Percentiles rank a stretch among this genome's conserved stretches.
Conservation (phyloP, 2,888 invertebrate genomes). For the Eurytoma californica region DNA sequence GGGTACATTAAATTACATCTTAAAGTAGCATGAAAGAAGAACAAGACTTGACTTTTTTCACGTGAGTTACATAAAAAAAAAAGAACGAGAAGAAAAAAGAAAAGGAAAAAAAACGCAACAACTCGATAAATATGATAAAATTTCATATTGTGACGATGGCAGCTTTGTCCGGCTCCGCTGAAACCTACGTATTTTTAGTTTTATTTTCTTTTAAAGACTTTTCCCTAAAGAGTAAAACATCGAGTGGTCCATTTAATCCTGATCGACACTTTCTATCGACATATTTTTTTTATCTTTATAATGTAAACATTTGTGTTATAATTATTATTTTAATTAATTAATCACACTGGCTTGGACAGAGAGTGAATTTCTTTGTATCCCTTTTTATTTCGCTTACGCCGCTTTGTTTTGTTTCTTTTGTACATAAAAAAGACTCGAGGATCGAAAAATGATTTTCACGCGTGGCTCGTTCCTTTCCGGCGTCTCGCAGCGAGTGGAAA, state of each 20-base stretch:
- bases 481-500: constrained; percentile 26
- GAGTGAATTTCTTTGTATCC: constrained; percentile 41
- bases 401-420: constrained; percentile 39
- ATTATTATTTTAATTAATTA: constrained; percentile 50
- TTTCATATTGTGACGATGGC: constrained; percentile 43
- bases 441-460: constrained; percentile 30
- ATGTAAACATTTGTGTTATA: too few relatives aligned
- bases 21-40: constrained; percentile 28
- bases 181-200: constrained; percentile 26
- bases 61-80: constrained; percentile 18
- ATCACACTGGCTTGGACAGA: constrained; percentile 60
- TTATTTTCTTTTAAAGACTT: constrained; percentile 25
- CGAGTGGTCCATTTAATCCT: constrained; percentile 57
- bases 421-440: constrained; percentile 44
- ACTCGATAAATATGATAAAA: constrained; percentile 39
- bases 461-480: constrained; percentile 9
- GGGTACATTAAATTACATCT: constrained; percentile 42
- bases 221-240: constrained; percentile 45
- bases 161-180: constrained; percentile 57
- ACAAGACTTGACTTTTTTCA: constrained; percentile 36
- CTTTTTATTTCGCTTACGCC: constrained; percentile 42
- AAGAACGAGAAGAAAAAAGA: constrained; percentile 32
- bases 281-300: constrained; percentile 39
- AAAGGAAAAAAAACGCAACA: constrained; percentile 34
- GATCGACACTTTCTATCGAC: constrained; percentile 50